Evolutionary conservation across 2,113 vertebrate species (phyloP).

Genomic region (Clinocottus analis): DNA sequence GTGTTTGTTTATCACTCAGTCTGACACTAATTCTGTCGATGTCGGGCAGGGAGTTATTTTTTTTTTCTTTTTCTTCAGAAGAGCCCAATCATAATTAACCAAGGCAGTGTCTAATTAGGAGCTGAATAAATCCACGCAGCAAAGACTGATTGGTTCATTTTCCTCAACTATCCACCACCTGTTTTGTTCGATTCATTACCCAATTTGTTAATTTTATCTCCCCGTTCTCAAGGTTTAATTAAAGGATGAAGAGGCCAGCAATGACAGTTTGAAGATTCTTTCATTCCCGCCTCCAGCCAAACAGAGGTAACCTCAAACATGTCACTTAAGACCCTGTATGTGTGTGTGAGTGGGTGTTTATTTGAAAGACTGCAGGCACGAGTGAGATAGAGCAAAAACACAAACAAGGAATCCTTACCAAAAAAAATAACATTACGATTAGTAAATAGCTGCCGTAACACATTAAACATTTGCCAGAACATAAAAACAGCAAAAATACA

Average conservation of each 20-base stretch:
- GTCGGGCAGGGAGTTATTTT: constrained; percentile 56
- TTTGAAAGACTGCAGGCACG: not conserved
- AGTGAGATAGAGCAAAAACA: not conserved
- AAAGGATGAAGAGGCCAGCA: constrained; percentile 81
- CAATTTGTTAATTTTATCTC: constrained; percentile 87
- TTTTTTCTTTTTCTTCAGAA: constrained; percentile 51
- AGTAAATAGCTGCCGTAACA: not conserved
- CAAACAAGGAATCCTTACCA: constrained; percentile 7
- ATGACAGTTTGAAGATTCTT: constrained; percentile 82
- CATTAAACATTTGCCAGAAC: not conserved
- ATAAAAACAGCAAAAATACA: not conserved
- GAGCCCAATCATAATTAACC: constrained; percentile 86
- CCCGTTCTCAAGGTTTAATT: constrained; percentile 81
- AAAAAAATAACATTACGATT: not conserved
- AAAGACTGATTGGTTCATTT: constrained; percentile 87
- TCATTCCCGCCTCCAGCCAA: constrained; percentile 64
- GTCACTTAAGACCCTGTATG: constrained; percentile 26
- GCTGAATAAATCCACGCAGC: constrained; percentile 84
- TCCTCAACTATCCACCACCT: constrained; percentile 85
- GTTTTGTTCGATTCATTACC: constrained; percentile 86
- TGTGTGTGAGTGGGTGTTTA: constrained; percentile 20
- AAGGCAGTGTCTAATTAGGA: constrained; percentile 86
- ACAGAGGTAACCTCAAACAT: constrained; percentile 60
- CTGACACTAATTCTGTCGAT: constrained; percentile 77
- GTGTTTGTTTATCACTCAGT: constrained; percentile 80